phyloP scores from a whole-genome alignment of 2,888 invertebrate species.

The Agrotis clavis region DNA sequence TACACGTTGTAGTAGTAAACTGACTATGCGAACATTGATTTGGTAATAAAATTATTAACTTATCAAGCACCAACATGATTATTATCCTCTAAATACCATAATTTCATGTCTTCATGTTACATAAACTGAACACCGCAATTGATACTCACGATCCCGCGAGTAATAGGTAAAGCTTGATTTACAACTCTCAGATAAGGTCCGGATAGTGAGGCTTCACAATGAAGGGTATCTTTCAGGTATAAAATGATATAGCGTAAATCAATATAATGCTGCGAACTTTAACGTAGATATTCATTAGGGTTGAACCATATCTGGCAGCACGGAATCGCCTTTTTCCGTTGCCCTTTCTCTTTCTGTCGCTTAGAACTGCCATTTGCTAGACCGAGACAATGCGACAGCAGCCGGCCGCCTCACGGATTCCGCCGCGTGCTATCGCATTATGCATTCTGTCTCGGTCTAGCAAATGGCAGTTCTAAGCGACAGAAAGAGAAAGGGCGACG shows the following conservation, averaged over 20 bases:
- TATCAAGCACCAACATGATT: background rate
- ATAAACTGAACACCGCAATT: conserved; percentile 24
- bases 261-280: background rate
- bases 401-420: too few species aligned
- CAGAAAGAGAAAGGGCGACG: too few species aligned
- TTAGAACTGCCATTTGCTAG: too few species aligned
- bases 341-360: too few species aligned
- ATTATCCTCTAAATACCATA: background rate
- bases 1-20: too few species aligned
- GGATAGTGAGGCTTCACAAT: conserved; percentile 15
- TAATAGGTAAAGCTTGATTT: conserved; percentile 49
- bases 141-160: conserved; percentile 27
- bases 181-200: conserved; percentile 32
- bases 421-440: too few species aligned
- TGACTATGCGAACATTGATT: background rate
- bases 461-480: too few species aligned
- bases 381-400: too few species aligned
- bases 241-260: conserved; percentile 1
- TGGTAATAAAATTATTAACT: background rate
- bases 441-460: too few species aligned
- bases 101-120: conserved; percentile 25
- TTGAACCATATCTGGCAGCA: too few species aligned
- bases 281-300: background rate
- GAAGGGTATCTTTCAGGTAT: conserved; percentile 4
- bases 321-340: too few species aligned